phyloP scores from a whole-genome alignment of 2,797 vertebrate genomes.

The Champsocephalus gunnari region DNA sequence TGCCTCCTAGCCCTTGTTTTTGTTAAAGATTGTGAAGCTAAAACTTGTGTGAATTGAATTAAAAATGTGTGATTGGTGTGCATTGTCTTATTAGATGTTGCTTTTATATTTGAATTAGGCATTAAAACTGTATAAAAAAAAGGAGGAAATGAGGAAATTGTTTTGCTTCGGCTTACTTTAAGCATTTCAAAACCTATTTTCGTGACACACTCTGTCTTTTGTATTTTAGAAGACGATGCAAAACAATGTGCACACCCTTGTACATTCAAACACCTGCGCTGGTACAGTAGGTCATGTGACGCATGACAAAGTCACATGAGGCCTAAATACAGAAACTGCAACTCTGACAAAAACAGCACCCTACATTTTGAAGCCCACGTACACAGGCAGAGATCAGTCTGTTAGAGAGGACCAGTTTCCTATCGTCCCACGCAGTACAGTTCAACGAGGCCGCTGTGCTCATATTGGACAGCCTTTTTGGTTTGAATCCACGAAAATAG shows the following conservation, averaged over 20 bases:
- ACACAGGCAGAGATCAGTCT: conserved; percentile 36
- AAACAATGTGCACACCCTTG: conserved; percentile 30
- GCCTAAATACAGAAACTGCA: conserved; percentile 61
- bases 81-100: too few species aligned
- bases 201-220: background rate
- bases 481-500: background rate
- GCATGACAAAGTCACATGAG: conserved; percentile 8
- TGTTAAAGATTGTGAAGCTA: background rate
- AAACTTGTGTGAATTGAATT: background rate
- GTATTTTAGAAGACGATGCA: conserved; percentile 20
- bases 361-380: conserved; percentile 51
- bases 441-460: conserved; percentile 10
- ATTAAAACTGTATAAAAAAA: too few species aligned
- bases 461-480: background rate
- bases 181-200: conserved; percentile 3
- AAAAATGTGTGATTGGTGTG: too few species aligned
- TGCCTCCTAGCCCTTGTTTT: background rate
- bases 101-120: too few species aligned
- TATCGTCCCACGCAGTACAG: conserved; percentile 49
- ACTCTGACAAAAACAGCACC: conserved; percentile 41
- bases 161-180: conserved; percentile 10
- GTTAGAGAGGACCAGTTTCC: conserved; percentile 46
- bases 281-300: conserved; percentile 3
- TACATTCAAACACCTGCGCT: conserved; percentile 51
- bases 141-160: background rate